Evolutionary conservation across 1,140 invertebrate genomes (phyloP), one percentile per base, ranked within the genome.

Genomic region (Seison nebaliae): DNA sequence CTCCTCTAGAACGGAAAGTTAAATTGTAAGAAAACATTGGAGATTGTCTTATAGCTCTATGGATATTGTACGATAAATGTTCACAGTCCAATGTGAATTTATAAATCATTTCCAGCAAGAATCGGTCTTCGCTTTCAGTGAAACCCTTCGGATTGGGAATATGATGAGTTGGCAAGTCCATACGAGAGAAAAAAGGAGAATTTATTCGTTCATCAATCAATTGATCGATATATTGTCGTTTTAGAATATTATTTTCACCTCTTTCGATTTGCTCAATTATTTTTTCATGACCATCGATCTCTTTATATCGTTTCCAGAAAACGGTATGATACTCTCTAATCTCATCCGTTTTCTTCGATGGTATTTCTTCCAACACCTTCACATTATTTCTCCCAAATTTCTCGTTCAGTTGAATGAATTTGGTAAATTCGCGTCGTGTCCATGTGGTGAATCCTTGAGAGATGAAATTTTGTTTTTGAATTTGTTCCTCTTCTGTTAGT

Each of bases 61-160:
- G 59, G 5, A 96, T 60, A 54, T 96, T 84, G 57, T 96, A 88
- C 51, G 96, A 96, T 0, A 96, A 86, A 55, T 94, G 94, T 58
- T 98, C 91, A 50, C 91, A 81, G 51, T 98, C 88, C 49, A 96
- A 94, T 1, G 88, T 91, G 6, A 98, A 63, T 54, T 93, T 91
- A 51, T 96, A 86, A 19, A 96, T 57, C 80, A 94, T 93, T 56
- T 88, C 96, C 9, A 98, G 79, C 12, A 98, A 60, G 54, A 93
- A 98, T 24, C 88, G 60, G 53, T 98, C 91, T 53, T 98, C 91
- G 51, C 96, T 88, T 60, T 96, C 88, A 6, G 81, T 93, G 57
- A 93, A 98, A 62, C 94, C 96, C 55, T 96, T 96, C 2, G 88
- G 86, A 1, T 84, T 88, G 5, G 70, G 88, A 54, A 98, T 98